Evolutionary conservation across 2,888 invertebrate species (phyloP), one percentile per base, ranked within the genome.

Genomic region (Dioctria linearis): DNA sequence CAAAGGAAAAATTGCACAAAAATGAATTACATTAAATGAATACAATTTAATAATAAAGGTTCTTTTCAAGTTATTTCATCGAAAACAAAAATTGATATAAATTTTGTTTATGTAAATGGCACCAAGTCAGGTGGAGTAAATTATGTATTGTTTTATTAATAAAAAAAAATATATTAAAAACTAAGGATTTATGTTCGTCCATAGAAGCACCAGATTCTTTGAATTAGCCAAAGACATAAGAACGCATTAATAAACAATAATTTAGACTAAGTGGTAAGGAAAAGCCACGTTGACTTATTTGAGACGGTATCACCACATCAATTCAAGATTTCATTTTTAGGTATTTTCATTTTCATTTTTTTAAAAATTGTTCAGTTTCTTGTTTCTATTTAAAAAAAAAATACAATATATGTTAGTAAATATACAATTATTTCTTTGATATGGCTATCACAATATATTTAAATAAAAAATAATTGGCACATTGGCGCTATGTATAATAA

Each of bases 1-100:
- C 75, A 75, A 75, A 73, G 73, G 66, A 57, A 80, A 66, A 75
- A 75, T 75, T 80, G 75, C 75, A 80, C 80, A 80, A 66, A 73
- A 80, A 57, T 75, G 66, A 75, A 80, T 73, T 57, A 63, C 80
- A 80, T 59, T 57, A 66, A 75, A 75, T 80, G 49, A 75, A 67
- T 80, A 80, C 75, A 80, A 80, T 80, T 80, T 80, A 42, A 79
- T 69, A 80, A n/a, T 57, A 63, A 37, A 75, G 42, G 37, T 42
- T 9, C 49, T 59, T 42, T 59, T 57, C 25, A 43, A 37, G 73
- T 54, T 71, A 57, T 75, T 75, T 49, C 42, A 25, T 57, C 42
- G 73, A 75, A 75, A 75, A 75, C 73, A 59, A 75, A 59, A 63
- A 63, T 25, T 25, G 43, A 25, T 75, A 69, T 11, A 51, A 76